These are phyloP conservation scores for Drosophila phalerata DNA, from an alignment of 2,888 invertebrate species.

Conservation along the genomic window DNA sequence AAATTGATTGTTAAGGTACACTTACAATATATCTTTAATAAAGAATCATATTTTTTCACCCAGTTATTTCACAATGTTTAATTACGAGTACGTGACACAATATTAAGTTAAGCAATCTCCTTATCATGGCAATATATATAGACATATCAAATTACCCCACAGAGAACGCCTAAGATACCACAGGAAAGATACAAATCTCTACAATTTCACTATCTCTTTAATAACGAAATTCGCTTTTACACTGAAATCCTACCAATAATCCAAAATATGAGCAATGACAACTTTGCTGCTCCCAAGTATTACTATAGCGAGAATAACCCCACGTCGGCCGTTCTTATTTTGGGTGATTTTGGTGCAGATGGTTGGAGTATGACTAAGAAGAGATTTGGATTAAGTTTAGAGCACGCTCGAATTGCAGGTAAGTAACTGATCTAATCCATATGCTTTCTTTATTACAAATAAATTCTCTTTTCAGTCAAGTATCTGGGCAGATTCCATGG, in stretches of 20 bases:
- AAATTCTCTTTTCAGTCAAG: slow-evolving; percentile 50
- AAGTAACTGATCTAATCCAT: not conserved
- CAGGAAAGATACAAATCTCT: slow-evolving; percentile 70
- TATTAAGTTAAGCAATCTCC: not conserved
- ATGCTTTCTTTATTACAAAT: not conserved
- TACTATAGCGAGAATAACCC: slow-evolving; percentile 74
- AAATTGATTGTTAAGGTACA: slow-evolving; percentile 81
- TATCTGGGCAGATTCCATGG: slow-evolving; percentile 83
- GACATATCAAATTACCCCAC: slow-evolving; percentile 1
- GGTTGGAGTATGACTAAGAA: slow-evolving; percentile 79
- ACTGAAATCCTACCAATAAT: slow-evolving; percentile 78
- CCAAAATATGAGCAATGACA: slow-evolving; percentile 48
- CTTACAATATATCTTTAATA: not conserved
- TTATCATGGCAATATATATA: not conserved
- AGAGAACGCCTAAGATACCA: slow-evolving; percentile 82
- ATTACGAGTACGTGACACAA: not conserved
- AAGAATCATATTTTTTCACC: not conserved
- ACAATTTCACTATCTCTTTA: slow-evolving; percentile 77
- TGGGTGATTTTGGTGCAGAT: slow-evolving; percentile 77
- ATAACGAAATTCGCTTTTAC: slow-evolving; percentile 83
- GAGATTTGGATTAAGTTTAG: slow-evolving; percentile 77
- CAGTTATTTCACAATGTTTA: not conserved
- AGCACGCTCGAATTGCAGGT: slow-evolving; percentile 83
- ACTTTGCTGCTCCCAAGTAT: slow-evolving; percentile 74
- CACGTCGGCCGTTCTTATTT: slow-evolving; percentile 72